Evolutionary conservation across 2,113 vertebrate genomes (phyloP).

Genomic region (Daboia siamensis): DNA sequence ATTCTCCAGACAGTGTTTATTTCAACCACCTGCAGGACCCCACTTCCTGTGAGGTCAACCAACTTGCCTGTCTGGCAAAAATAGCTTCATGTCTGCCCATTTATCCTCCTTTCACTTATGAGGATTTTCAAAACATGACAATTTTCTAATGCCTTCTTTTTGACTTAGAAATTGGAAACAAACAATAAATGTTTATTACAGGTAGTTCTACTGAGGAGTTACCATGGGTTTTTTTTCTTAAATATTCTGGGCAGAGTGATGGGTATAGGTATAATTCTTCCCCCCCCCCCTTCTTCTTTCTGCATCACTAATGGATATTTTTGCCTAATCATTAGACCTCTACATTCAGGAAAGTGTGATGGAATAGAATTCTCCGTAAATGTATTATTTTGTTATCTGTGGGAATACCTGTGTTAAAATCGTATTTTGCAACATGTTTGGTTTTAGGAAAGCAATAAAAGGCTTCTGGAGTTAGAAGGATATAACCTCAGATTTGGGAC

Average conservation of each 20-base stretch:
- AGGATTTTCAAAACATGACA: conserved; percentile 75
- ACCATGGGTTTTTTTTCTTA: not conserved
- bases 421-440: too few species aligned
- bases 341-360: not conserved
- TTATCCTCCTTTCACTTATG: conserved; percentile 76
- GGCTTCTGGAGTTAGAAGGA: too few species aligned
- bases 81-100: conserved; percentile 69
- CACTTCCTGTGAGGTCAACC: conserved; percentile 76
- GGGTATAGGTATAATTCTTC: not conserved
- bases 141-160: conserved; percentile 6
- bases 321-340: not conserved
- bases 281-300: not conserved
- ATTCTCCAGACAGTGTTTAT: conserved; percentile 78
- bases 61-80: conserved; percentile 76
- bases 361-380: not conserved
- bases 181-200: not conserved
- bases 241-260: too few species aligned
- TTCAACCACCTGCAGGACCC: conserved; percentile 63
- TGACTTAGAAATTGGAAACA: not conserved
- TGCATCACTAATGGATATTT: not conserved
- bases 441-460: too few species aligned
- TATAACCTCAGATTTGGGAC: too few species aligned
- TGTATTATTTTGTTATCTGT: not conserved
- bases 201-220: not conserved
- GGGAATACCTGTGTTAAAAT: too few species aligned